A percentile compares a stretch with the other conserved stretches of the same genome.
phyloP scores from a whole-genome alignment of 2,113 vertebrate genomes.

The Dendrocopos noguchii region DNA sequence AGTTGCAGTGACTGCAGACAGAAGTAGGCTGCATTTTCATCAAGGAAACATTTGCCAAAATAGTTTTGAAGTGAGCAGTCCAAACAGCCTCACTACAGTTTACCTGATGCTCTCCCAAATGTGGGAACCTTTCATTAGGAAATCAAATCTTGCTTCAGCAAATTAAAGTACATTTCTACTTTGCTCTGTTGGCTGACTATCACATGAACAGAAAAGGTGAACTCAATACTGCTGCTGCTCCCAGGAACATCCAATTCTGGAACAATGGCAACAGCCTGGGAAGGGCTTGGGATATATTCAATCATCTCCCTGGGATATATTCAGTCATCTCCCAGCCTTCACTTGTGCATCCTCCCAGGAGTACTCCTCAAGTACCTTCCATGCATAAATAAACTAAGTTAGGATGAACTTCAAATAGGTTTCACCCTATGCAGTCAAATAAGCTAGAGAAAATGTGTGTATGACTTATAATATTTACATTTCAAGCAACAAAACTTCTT shows the following conservation, averaged over 20 bases:
- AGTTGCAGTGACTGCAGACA: not conserved
- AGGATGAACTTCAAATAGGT: constrained; percentile 1
- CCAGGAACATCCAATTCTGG: not conserved
- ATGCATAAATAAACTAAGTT: not conserved
- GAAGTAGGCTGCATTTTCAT: not conserved
- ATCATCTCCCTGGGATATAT: not conserved
- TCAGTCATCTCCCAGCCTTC: not conserved
- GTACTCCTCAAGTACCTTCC: not conserved
- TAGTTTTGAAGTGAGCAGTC: not conserved
- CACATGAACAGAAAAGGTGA: not conserved
- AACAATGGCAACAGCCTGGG: accelerated
- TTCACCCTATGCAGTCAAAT: not conserved
- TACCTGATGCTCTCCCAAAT: not conserved
- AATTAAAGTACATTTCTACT: not conserved
- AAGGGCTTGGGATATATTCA: not conserved
- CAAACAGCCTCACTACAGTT: not conserved
- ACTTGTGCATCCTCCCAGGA: accelerated
- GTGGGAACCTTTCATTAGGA: not conserved
- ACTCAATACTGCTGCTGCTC: not conserved
- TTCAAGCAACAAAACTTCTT: constrained; percentile 12
- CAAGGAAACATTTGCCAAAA: not conserved
- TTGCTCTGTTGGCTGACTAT: not conserved
- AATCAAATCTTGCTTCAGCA: not conserved
- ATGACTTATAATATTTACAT: constrained; percentile 18
- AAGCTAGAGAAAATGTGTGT: not conserved